Evolutionary conservation across 1,140 invertebrate genomes (phyloP).

Genomic region (Pteromalus puparum): DNA sequence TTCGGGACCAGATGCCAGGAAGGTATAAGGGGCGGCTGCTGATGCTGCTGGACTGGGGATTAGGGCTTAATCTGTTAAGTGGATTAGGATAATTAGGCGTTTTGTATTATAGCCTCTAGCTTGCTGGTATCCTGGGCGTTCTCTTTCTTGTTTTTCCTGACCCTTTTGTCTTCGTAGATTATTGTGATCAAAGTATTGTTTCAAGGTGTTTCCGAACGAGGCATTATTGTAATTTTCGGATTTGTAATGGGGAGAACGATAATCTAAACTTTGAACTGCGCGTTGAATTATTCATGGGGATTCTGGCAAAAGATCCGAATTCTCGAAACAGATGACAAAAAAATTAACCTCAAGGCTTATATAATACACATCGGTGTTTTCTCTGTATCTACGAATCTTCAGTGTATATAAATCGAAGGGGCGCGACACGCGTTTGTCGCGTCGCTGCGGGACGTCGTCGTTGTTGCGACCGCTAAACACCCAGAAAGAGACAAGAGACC

Average conservation of each 20-base stretch:
- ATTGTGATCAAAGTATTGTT: neutral
- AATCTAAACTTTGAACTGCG: neutral
- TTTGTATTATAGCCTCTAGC: slow-evolving; percentile 18
- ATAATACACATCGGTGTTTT: neutral
- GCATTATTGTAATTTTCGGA: neutral
- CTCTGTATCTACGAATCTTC: neutral
- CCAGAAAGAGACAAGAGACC: neutral
- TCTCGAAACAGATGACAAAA: neutral
- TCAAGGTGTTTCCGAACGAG: neutral
- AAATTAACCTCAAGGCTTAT: neutral
- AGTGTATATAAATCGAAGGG: neutral
- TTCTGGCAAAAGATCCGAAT: neutral
- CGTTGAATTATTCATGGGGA: neutral
- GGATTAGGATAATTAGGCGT: slow-evolving; percentile 49
- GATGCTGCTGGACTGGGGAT: slow-evolving; percentile 1
- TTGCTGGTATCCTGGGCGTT: neutral
- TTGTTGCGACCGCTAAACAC: slow-evolving; percentile 23
- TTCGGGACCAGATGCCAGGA: neutral
- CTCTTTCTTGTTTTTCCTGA: neutral
- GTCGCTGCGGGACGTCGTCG: slow-evolving; percentile 18
- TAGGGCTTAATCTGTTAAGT: slow-evolving; percentile 32
- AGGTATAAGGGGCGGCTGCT: neutral
- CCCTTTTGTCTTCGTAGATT: slow-evolving; percentile 1
- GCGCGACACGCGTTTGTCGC: slow-evolving; percentile 26
- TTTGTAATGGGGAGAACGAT: neutral